These are phyloP conservation scores for Hypotaenidia philippensis DNA, from an alignment of 2,797 vertebrate species.

Conservation along the genomic window DNA sequence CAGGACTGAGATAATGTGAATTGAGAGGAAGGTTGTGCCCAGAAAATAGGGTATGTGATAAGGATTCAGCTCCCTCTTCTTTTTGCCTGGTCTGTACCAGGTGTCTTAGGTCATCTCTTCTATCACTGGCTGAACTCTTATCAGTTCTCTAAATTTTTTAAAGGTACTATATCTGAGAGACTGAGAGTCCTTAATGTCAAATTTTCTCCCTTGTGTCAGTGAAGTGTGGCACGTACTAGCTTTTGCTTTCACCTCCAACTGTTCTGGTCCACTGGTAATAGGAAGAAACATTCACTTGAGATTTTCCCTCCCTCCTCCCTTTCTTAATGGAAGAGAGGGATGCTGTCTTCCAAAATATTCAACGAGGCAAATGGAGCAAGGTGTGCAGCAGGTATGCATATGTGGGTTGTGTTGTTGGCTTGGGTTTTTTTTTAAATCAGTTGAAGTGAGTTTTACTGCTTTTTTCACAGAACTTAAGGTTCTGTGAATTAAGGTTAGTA, in stretches of 20 bases:
- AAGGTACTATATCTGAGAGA: background rate
- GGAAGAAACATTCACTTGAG: background rate
- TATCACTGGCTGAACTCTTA: background rate
- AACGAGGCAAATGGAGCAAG: background rate
- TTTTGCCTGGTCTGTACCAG: background rate
- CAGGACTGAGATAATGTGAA: background rate
- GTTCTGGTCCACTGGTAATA: background rate
- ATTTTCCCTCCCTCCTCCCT: background rate
- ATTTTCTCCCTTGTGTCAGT: background rate
- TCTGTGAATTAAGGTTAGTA: background rate
- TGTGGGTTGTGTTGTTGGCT: no score
- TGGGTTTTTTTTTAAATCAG: background rate
- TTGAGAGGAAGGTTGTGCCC: background rate
- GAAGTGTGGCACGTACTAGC: background rate
- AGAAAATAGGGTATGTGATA: background rate
- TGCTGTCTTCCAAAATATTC: background rate
- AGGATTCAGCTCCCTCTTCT: background rate
- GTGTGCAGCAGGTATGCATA: background rate
- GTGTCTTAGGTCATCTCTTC: background rate
- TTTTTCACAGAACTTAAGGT: background rate
- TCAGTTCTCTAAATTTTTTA: background rate
- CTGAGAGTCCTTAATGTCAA: background rate
- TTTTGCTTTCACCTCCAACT: background rate
- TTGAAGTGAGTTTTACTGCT: background rate
- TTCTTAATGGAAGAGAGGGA: background rate